phyloP scores from a whole-genome alignment of 1,140 invertebrate species.

The Drosophila watanabei region DNA sequence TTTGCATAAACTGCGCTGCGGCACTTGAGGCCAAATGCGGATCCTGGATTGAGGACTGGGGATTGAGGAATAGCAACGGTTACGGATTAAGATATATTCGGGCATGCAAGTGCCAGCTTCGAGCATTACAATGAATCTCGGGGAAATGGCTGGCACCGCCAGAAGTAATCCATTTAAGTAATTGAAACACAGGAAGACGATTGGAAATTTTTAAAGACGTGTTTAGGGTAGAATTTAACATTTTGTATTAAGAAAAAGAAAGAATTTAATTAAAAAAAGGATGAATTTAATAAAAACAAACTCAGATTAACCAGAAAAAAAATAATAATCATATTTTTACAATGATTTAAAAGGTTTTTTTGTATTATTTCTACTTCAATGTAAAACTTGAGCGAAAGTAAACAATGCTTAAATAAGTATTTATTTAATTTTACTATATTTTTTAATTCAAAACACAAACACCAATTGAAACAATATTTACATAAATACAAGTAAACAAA shows the following conservation, averaged over 20 bases:
- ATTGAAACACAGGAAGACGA: conserved; percentile 11
- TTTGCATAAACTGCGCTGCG: conserved; percentile 67
- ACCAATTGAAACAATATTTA: neutral
- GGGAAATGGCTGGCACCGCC: neutral
- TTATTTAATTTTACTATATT: neutral
- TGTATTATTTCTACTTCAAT: neutral
- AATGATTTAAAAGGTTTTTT: neutral
- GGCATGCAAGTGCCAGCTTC: neutral
- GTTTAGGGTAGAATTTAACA: neutral
- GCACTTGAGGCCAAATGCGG: conserved; percentile 30
- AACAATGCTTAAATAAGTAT: neutral
- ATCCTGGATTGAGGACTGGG: conserved; percentile 18
- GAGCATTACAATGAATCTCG: conserved; percentile 6
- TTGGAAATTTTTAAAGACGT: neutral
- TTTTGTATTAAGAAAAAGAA: neutral
- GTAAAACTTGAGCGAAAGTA: too few species aligned
- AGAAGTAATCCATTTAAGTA: conserved; percentile 34
- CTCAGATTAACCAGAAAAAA: neutral
- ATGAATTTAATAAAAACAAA: neutral
- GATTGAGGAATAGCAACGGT: conserved; percentile 36
- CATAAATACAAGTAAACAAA: neutral
- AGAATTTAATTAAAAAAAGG: neutral
- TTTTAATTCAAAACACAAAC: neutral
- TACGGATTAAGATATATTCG: conserved; percentile 32
- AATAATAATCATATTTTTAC: neutral